phyloP scores from a whole-genome alignment of 64 coral and sea anemone genomes.

The Pocillopora verrucosa region DNA sequence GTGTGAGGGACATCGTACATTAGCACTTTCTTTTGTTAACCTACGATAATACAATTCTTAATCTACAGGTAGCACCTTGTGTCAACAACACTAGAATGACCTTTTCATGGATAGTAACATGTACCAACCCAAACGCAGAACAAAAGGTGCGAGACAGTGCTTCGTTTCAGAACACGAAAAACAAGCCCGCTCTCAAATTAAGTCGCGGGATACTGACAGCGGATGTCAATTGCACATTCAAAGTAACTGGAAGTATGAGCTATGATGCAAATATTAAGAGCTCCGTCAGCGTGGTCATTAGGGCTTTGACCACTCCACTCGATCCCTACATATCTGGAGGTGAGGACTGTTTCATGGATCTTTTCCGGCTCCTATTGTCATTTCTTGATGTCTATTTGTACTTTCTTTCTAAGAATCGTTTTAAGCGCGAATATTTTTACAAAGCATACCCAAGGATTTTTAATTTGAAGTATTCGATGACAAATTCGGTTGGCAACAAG shows the following conservation, averaged over 20 bases:
- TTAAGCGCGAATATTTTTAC: no score
- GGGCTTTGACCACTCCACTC: slow-evolving; percentile 39
- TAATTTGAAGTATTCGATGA: no score
- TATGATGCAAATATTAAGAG: slow-evolving; percentile 34
- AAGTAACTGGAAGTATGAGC: slow-evolving; percentile 59
- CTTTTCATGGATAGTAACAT: slow-evolving; percentile 56
- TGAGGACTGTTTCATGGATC: background rate
- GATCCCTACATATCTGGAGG: slow-evolving; percentile 47
- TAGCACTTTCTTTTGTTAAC: background rate
- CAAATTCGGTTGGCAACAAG: no score
- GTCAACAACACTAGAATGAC: slow-evolving; percentile 40
- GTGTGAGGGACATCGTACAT: background rate
- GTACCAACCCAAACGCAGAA: slow-evolving; percentile 38
- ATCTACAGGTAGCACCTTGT: slow-evolving; percentile 59
- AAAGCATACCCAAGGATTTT: no score
- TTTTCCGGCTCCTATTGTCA: background rate
- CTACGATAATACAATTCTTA: background rate
- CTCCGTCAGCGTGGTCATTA: slow-evolving; percentile 34
- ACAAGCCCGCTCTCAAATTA: slow-evolving; percentile 39
- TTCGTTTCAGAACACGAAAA: slow-evolving; percentile 17
- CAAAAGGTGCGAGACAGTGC: slow-evolving; percentile 23
- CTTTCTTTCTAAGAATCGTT: no score
- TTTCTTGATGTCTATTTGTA: background rate
- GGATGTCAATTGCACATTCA: slow-evolving; percentile 46
- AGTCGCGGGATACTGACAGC: slow-evolving; percentile 29